These are phyloP conservation scores for Telenomus remus DNA, from an alignment of 1,140 invertebrate species.

Conservation along the genomic window DNA sequence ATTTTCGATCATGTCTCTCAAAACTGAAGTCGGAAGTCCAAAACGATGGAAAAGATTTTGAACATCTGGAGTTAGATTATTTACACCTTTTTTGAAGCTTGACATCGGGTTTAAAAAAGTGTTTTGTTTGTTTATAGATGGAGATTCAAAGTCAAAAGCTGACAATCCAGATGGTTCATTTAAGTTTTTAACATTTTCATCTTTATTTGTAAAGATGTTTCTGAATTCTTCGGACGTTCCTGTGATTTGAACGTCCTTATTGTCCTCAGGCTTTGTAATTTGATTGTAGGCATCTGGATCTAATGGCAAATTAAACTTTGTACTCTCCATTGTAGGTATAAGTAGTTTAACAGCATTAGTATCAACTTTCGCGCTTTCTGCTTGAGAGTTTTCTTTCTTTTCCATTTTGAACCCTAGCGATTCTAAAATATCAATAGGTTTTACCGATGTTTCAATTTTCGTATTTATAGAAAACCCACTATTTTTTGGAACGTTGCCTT, in stretches of 20 bases:
- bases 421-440: slow-evolving; percentile 69
- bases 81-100: slow-evolving; percentile 63
- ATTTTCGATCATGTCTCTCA: slow-evolving; percentile 31
- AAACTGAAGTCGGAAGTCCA: slow-evolving; percentile 62
- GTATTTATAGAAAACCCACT: slow-evolving; percentile 50
- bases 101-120: slow-evolving; percentile 56
- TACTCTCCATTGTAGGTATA: slow-evolving; percentile 8
- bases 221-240: slow-evolving; percentile 21
- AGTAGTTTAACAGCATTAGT: slow-evolving; percentile 46
- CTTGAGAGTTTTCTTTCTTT: slow-evolving; percentile 18
- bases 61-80: slow-evolving; percentile 69
- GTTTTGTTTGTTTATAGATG: slow-evolving; percentile 60
- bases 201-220: slow-evolving; percentile 23
- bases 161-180: slow-evolving; percentile 43
- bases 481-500: slow-evolving; percentile 24
- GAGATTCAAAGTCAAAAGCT: slow-evolving; percentile 10
- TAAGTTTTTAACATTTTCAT: slow-evolving; percentile 18
- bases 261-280: slow-evolving; percentile 9
- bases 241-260: too few relatives aligned
- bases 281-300: slow-evolving; percentile 14
- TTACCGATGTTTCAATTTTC: slow-evolving; percentile 62
- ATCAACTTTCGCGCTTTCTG: slow-evolving; percentile 37
- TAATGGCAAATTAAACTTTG: slow-evolving; percentile 35
- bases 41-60: slow-evolving; percentile 69
- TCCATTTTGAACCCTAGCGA: slow-evolving; percentile 55